A percentile compares a stretch with the other conserved stretches of the same genome.
Conservation (phyloP, 2,888 invertebrate species). For the Urechis unicinctus region DNA sequence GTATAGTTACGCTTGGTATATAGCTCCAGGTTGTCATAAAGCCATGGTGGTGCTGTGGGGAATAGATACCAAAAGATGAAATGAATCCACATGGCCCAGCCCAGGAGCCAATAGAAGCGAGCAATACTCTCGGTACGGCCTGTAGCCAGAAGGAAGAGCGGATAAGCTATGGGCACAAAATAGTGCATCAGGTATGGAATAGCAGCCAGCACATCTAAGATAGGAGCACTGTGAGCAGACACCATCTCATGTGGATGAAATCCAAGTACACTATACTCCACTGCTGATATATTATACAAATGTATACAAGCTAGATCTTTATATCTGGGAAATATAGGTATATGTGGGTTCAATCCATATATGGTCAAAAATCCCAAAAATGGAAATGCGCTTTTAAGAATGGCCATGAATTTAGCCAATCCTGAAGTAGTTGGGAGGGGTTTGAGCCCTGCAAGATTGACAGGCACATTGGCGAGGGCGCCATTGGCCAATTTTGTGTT, state of each 20-base stretch:
- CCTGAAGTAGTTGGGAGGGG: neutral
- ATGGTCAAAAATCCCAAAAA: constrained; percentile 16
- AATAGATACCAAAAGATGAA: constrained; percentile 22
- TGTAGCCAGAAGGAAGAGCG: constrained; percentile 11
- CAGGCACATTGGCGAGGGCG: neutral
- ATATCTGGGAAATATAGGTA: constrained; percentile 14
- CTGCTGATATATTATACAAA: constrained; percentile 20
- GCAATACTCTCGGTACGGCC: constrained; percentile 11
- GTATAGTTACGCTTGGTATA: neutral
- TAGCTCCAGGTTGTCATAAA: constrained; percentile 13
- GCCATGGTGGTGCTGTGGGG: constrained; percentile 27
- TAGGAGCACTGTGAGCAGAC: constrained; percentile 6
- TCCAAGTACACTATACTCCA: constrained; percentile 16
- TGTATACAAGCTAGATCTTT: constrained; percentile 14
- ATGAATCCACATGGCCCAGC: constrained; percentile 19
- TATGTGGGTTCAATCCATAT: constrained; percentile 16
- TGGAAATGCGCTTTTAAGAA: constrained; percentile 11
- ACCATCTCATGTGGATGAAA: constrained; percentile 16
- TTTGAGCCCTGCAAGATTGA: neutral
- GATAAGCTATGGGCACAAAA: constrained; percentile 18
- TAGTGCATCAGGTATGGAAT: constrained; percentile 23
- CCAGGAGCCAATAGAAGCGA: constrained; percentile 22
- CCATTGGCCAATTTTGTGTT: too few species aligned
- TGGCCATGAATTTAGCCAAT: neutral
- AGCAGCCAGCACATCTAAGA: constrained; percentile 19